Percentiles rank a stretch among this genome's conserved stretches.
Conservation (phyloP, 2,113 vertebrate species). For the Dendrocopos noguchii region DNA sequence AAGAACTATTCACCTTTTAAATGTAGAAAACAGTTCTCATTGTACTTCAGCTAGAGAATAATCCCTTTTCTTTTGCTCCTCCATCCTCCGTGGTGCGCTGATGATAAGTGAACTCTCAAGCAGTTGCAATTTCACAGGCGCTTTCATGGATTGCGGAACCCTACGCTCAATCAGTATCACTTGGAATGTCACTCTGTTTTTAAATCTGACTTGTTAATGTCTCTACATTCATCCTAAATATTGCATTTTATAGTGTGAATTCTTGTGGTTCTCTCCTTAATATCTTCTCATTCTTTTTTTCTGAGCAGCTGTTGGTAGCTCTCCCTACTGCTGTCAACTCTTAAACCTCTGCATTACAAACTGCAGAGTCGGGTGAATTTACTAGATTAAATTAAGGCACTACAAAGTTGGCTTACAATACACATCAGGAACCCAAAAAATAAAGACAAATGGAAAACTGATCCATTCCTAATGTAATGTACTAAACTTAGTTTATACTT, state of each 20-base stretch:
- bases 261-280: conserved; percentile 33
- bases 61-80: conserved; percentile 58
- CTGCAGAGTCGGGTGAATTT: background rate
- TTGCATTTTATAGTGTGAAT: conserved; percentile 32
- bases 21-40: conserved; percentile 62
- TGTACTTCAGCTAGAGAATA: conserved; percentile 62
- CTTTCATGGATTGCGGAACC: conserved; percentile 41
- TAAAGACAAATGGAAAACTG: background rate
- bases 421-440: background rate
- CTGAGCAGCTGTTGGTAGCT: conserved; percentile 50
- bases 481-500: conserved; percentile 16
- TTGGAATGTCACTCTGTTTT: conserved; percentile 40
- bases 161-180: background rate
- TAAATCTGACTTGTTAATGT: conserved; percentile 41
- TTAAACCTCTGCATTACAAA: conserved; percentile 40
- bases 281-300: conserved; percentile 10
- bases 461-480: background rate
- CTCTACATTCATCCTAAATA: background rate
- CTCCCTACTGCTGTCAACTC: conserved; percentile 27
- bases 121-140: conserved; percentile 52
- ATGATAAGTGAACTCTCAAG: conserved; percentile 63
- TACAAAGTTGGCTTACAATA: background rate
- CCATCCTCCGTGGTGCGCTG: conserved; percentile 28
- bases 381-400: background rate
- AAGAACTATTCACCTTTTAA: conserved; percentile 68